Conservation (phyloP, 2,113 vertebrate genomes). For the Brachirus orientalis region DNA sequence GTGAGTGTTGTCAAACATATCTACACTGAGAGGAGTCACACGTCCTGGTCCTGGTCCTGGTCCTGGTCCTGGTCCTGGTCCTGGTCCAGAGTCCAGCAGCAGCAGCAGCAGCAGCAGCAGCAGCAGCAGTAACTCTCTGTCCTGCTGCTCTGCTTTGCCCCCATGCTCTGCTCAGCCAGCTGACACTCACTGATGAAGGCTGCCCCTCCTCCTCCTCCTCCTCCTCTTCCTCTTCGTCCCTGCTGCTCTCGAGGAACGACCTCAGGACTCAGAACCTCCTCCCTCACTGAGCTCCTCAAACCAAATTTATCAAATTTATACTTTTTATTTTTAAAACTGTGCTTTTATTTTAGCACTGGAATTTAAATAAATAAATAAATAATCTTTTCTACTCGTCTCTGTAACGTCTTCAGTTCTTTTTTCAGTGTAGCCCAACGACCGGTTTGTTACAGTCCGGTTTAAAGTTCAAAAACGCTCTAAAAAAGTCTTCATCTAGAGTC, state of each 20-base stretch:
- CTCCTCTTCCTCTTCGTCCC: too few relatives aligned
- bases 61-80: background rate
- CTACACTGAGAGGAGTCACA: slow-evolving; percentile 29
- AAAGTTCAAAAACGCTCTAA: too few relatives aligned
- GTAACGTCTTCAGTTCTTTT: too few relatives aligned
- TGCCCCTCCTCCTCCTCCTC: slow-evolving; percentile 19
- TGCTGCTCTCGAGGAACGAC: slow-evolving; percentile 43
- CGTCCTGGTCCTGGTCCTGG: background rate
- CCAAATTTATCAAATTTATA: background rate
- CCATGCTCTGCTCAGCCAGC: slow-evolving; percentile 62
- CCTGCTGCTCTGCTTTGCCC: slow-evolving; percentile 56
- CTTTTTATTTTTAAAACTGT: too few relatives aligned
- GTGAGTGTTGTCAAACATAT: slow-evolving; percentile 95
- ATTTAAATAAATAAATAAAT: too few relatives aligned
- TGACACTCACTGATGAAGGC: slow-evolving; percentile 49
- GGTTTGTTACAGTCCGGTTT: too few relatives aligned
- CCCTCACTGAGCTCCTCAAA: slow-evolving; percentile 6
- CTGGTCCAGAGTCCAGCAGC: slow-evolving; percentile 47
- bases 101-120: slow-evolving; percentile 41
- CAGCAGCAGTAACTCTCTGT: slow-evolving; percentile 37
- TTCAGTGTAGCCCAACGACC: too few relatives aligned
- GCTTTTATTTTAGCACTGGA: too few relatives aligned
- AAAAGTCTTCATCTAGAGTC: too few relatives aligned
- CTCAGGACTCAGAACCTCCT: slow-evolving; percentile 34
- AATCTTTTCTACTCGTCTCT: too few relatives aligned